Base-by-base conservation (phyloP, 37 sponge, comb jelly and placozoan genomes). In the Haliclona indistincta region DNA sequence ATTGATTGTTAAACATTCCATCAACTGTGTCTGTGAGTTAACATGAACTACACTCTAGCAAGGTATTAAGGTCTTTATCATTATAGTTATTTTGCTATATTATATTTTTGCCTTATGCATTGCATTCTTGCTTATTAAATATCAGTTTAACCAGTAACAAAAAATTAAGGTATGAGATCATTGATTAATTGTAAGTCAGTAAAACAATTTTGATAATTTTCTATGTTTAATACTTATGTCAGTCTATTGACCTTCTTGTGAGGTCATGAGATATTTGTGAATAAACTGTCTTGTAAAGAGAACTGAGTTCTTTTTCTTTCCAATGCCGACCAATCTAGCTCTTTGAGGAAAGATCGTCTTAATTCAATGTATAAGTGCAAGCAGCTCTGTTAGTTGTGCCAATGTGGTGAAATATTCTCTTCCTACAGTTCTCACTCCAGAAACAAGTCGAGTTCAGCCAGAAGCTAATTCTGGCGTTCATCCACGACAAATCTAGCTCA, bases 21-120 rank as follows among this genome's bases (percentile, higher is more conserved):
- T 86, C 53, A 86, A 86, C 68, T 41, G 45, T 3, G 78, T 66
- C 75, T 86, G 86, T 74, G 63, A 86, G 74, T 86, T 86, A 68
- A 73, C 40, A 1, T 26, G 38, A 23, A 17, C 53, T 35, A 35
- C n/a, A 20, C 17, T 13, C 26, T n/a, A 19, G 26, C 34, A 19
- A 23, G 34, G 45, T 33, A 43, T 7, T 20, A n/a, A 61, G 23
- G 63, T 61, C 8, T 17, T 47, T 17, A 47, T 47, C 8, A 17
- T 13, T 47, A 13, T 47, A 8, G 13, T 47, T 47, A 17, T 13
- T 13, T 72, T 77, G n/a, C n/a, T n/a, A n/a, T n/a, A n/a, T n/a
- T n/a, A n/a, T n/a, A n/a, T n/a, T n/a, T n/a, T n/a, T n/a, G n/a
- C n/a, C n/a, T n/a, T n/a, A n/a, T n/a, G n/a, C n/a, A n/a, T n/a